A percentile compares a stretch with the other conserved stretches of the same genome.
Conservation (phyloP, 35 echinoderm and acorn worm genomes). For the Amphiura filiformis region DNA sequence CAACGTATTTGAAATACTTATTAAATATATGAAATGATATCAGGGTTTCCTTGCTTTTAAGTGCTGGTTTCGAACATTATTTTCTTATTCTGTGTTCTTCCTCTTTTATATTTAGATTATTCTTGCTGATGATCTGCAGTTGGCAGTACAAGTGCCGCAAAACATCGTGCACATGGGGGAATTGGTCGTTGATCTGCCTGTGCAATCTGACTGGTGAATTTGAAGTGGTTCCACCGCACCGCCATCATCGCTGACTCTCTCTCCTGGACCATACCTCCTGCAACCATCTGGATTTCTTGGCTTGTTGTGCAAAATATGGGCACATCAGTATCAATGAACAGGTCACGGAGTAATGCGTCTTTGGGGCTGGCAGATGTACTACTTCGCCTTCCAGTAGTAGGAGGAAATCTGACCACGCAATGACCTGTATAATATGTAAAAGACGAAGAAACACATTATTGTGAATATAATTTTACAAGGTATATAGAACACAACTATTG, state of each 20-base stretch:
- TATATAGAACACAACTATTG: too few species aligned
- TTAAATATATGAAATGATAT: too few species aligned
- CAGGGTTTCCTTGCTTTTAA: too few species aligned
- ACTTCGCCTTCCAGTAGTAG: constrained; percentile 41
- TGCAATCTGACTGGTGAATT: constrained; percentile 3
- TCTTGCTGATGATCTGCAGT: too few species aligned
- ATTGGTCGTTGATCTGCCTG: not conserved
- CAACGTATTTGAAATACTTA: too few species aligned
- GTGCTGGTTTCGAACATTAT: too few species aligned
- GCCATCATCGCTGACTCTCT: constrained; percentile 39
- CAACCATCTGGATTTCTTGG: constrained; percentile 15
- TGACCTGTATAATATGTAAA: not conserved
- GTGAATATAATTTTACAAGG: too few species aligned
- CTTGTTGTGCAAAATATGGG: constrained; percentile 40
- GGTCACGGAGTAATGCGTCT: constrained; percentile 40
- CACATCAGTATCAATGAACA: constrained; percentile 11
- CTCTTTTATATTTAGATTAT: too few species aligned
- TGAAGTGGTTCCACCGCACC: constrained; percentile 31
- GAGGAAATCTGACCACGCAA: constrained; percentile 41
- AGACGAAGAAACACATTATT: too few species aligned
- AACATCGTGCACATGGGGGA: not conserved
- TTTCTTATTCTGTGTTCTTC: too few species aligned
- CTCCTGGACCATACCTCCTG: constrained; percentile 27
- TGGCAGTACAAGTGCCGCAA: not conserved
- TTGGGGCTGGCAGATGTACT: constrained; percentile 29